Evolutionary conservation across 35 echinoderm and acorn worm genomes (phyloP).

Genomic region (Diadema setosum): DNA sequence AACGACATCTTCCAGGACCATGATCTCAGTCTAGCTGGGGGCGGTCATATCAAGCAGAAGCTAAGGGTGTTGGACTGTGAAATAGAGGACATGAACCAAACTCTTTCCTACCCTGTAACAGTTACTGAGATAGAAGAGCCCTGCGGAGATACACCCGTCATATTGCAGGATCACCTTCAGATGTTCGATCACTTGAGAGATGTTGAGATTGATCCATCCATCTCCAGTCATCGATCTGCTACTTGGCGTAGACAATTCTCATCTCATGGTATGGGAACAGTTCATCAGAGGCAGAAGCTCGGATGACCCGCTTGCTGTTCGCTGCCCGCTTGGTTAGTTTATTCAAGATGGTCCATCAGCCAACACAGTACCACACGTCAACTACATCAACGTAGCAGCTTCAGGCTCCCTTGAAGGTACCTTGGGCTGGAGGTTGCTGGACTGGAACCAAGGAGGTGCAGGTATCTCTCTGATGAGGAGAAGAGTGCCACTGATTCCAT

Average conservation of each 20-base stretch:
- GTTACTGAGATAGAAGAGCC: conserved; percentile 31
- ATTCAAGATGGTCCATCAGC: background rate
- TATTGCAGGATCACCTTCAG: background rate
- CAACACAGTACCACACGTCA: background rate
- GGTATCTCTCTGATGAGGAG: background rate
- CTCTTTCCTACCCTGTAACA: background rate
- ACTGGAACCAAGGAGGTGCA: background rate
- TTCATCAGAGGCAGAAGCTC: no score
- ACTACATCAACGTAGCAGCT: background rate
- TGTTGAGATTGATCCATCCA: no score
- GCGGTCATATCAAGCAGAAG: background rate
- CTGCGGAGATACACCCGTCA: background rate
- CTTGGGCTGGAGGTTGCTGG: background rate
- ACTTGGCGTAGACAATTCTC: conserved; percentile 21
- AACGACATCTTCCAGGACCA: conserved; percentile 17
- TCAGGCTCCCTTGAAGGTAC: background rate
- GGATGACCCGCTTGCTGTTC: no score
- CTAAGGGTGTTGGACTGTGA: conserved; percentile 18
- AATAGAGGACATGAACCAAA: background rate
- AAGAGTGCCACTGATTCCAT: background rate
- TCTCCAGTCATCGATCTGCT: no score
- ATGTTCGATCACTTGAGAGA: background rate
- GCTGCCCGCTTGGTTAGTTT: conserved; percentile 12
- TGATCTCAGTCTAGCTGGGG: conserved; percentile 18
- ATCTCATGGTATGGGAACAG: conserved; percentile 21